Conservation (phyloP, 1,140 invertebrate species). For the Nixonia krombeini region DNA sequence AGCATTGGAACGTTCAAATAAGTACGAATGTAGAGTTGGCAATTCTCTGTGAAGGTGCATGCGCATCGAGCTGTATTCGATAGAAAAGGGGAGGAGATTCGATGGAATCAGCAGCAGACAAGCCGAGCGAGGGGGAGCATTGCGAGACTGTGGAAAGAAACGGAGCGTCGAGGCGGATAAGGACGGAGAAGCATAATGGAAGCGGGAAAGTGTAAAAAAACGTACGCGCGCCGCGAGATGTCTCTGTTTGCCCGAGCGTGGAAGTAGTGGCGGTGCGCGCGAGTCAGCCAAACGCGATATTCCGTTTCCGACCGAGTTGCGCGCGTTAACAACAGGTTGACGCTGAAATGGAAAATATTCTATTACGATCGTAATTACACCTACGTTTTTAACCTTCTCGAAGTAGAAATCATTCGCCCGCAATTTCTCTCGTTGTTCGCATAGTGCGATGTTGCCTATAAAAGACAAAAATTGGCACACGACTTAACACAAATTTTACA, state of each 20-base stretch:
- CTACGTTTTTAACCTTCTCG: conserved; percentile 14
- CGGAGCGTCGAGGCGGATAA: conserved; percentile 11
- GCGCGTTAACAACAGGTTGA: conserved; percentile 24
- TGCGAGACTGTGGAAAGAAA: too few species aligned
- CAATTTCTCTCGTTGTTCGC: not conserved
- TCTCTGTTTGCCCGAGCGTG: conserved; percentile 7
- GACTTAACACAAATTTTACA: too few species aligned
- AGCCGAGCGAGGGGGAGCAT: too few species aligned
- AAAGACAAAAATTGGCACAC: too few species aligned
- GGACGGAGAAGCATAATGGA: conserved; percentile 17
- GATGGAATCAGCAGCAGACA: conserved; percentile 21
- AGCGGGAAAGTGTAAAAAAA: conserved; percentile 11
- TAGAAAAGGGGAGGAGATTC: conserved; percentile 9
- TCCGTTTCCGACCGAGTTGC: conserved; percentile 17
- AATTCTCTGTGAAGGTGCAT: not conserved
- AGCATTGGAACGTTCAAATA: conserved; percentile 2
- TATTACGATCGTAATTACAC: conserved; percentile 23
- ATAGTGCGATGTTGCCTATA: too few species aligned
- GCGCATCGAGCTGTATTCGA: conserved; percentile 3
- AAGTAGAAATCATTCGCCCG: not conserved
- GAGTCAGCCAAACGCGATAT: conserved; percentile 13
- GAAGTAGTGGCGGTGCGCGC: conserved; percentile 24
- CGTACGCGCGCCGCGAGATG: conserved; percentile 49
- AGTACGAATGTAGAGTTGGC: conserved; percentile 13
- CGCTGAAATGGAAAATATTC: conserved; percentile 32